A percentile compares a stretch with the other conserved stretches of the same genome.
Conservation (phyloP, 2,113 vertebrate genomes). For the Alethe castanea region DNA sequence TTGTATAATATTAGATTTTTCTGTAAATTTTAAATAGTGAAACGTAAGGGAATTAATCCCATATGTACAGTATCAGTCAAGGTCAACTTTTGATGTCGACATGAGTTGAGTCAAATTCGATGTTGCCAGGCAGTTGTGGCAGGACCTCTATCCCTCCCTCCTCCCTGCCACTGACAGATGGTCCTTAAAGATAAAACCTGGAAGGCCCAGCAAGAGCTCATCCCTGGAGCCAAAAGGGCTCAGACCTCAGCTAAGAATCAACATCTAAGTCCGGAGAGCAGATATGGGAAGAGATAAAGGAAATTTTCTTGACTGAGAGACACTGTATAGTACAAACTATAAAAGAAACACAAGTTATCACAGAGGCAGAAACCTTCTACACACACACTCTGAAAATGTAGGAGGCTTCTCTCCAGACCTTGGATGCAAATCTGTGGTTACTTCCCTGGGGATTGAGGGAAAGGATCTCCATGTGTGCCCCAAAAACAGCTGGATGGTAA, state of each 20-base stretch:
- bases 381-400: neutral
- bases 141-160: neutral
- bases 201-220: neutral
- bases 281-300: neutral
- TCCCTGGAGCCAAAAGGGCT: neutral
- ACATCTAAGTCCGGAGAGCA: neutral
- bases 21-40: neutral
- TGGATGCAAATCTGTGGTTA: rapidly evolving
- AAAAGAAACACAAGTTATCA: neutral
- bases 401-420: neutral
- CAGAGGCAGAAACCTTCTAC: no score
- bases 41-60: neutral
- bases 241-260: neutral
- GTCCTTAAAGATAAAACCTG: neutral
- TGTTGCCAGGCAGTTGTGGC: neutral
- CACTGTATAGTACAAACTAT: neutral
- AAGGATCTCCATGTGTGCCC: neutral
- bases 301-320: neutral
- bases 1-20: neutral
- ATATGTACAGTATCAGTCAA: neutral
- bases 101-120: neutral
- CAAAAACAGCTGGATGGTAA: neutral
- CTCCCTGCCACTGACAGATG: neutral
- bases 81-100: neutral
- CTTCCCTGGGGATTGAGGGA: neutral